Evolutionary conservation across 2,113 vertebrate species (phyloP), one percentile per base, ranked within the genome.

Genomic region (Platysternon megacephalum): DNA sequence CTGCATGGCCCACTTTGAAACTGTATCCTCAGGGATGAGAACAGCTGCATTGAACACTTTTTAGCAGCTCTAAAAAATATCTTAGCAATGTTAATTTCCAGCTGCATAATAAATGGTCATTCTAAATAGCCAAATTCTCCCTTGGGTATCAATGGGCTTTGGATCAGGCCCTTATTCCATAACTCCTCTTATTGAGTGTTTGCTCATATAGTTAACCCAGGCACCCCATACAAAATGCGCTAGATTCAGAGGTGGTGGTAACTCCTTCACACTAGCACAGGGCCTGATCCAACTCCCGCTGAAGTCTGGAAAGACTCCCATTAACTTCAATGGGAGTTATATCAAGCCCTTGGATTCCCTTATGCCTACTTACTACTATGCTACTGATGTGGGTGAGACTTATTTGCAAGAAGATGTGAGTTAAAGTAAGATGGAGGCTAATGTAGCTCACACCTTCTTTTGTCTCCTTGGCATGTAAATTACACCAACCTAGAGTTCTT

Each of bases 31-130:
- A 68, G 91, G 95, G 95, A 92, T 88, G 88, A 94, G 87, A 95
- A 55, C 85, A 22, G 16, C 44, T 87, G 22, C 86, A 93, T 55
- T 78, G 52, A 48, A 87, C 56, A n/a, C 52, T 87, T 87, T 86
- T 96, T 95, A 95, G 88, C 91, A 82, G 61, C 85, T 96, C 81
- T 22, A 51, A 78, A 58, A 90, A 94, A 86, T n/a, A 85, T 58
- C 88, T 96, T 95, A 84, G 84, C 94, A 95, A 29, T 90, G 44
- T 26, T 89, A 90, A 92, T 87, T 95, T 92, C 93, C 84, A 87
- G 52, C 90, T 95, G 85, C 80, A 78, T 94, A 96, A 72, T 92
- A 95, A 94, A 21, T 91, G 81, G 88, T 84, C 78, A 86, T 94
- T 92, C 93, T 79, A 92, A 92, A 82, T 10, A 39, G 7, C 26